Evolutionary conservation across 2,888 invertebrate genomes (phyloP).

Genomic region (Ischnura elegans): DNA sequence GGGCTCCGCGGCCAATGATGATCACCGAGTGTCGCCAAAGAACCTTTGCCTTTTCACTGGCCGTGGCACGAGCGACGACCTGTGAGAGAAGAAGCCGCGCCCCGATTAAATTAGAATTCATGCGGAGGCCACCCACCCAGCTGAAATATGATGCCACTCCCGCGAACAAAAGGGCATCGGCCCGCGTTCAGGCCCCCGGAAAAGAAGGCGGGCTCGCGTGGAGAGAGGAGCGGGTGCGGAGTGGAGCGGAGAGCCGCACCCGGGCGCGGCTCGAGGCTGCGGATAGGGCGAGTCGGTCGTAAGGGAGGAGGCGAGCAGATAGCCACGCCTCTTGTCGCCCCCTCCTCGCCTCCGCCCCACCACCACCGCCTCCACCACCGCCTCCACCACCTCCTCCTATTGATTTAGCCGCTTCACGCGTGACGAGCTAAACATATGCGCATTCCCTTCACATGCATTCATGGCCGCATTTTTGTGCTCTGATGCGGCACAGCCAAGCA

Average conservation of each 20-base stretch:
- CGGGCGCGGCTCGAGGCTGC: background rate
- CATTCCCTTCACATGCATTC: background rate
- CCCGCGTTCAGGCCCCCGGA: background rate
- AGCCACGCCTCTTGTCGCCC: background rate
- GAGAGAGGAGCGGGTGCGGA: background rate
- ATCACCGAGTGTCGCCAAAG: background rate
- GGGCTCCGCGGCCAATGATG: no score
- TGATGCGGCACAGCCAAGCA: background rate
- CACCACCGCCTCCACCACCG: background rate
- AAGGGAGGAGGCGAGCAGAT: background rate
- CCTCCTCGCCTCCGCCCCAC: background rate
- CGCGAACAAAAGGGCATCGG: background rate
- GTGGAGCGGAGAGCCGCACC: conserved; percentile 11
- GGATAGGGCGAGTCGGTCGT: background rate
- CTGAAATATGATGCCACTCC: conserved; percentile 7
- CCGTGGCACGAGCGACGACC: background rate
- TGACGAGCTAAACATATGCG: background rate
- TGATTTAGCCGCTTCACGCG: background rate
- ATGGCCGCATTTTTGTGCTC: background rate
- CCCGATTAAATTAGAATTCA: background rate
- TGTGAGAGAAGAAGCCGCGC: background rate
- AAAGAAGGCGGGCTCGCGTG: background rate
- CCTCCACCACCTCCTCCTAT: background rate
- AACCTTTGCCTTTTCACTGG: background rate
- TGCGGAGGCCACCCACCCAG: background rate